phyloP scores from a whole-genome alignment of 2,888 invertebrate genomes.

The Ormyrus labotus region DNA sequence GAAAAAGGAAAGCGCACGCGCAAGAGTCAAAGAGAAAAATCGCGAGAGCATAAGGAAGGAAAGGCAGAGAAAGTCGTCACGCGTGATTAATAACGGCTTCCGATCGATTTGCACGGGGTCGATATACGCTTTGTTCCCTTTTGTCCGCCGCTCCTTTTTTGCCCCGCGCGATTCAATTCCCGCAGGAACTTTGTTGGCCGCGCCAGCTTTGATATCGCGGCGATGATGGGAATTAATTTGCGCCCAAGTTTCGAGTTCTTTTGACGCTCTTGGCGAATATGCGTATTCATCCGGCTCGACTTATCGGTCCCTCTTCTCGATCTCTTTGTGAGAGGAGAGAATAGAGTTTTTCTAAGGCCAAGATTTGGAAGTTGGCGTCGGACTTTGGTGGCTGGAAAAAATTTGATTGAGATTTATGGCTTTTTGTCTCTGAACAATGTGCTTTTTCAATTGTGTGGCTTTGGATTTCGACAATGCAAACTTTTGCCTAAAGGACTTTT shows the following conservation, averaged over 20 bases:
- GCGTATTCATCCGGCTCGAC: too few species aligned
- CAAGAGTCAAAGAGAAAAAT: not conserved
- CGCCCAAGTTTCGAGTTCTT: slow-evolving; percentile 21
- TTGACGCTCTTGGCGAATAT: not conserved
- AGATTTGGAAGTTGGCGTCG: not conserved
- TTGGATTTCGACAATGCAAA: too few species aligned
- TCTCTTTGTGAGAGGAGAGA: too few species aligned
- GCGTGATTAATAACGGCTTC: slow-evolving; percentile 47
- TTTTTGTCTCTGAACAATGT: not conserved
- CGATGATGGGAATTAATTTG: slow-evolving; percentile 20
- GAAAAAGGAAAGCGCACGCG: not conserved
- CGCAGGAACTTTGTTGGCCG: slow-evolving; percentile 1
- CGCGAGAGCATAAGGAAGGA: not conserved
- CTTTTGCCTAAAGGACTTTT: too few species aligned
- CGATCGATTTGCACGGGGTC: slow-evolving; percentile 36
- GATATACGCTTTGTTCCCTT: slow-evolving; percentile 40
- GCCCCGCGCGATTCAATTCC: slow-evolving; percentile 37
- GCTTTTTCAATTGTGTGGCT: not conserved
- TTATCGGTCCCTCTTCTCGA: too few species aligned
- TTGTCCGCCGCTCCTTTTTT: slow-evolving; percentile 16
- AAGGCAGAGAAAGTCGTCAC: slow-evolving; percentile 15
- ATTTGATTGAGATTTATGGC: too few species aligned
- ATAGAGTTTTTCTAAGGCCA: not conserved
- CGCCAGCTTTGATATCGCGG: slow-evolving; percentile 6
- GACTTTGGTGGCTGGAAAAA: not conserved